Conservation (phyloP, 2,113 vertebrate genomes). For the Ceratotherium simum region DNA sequence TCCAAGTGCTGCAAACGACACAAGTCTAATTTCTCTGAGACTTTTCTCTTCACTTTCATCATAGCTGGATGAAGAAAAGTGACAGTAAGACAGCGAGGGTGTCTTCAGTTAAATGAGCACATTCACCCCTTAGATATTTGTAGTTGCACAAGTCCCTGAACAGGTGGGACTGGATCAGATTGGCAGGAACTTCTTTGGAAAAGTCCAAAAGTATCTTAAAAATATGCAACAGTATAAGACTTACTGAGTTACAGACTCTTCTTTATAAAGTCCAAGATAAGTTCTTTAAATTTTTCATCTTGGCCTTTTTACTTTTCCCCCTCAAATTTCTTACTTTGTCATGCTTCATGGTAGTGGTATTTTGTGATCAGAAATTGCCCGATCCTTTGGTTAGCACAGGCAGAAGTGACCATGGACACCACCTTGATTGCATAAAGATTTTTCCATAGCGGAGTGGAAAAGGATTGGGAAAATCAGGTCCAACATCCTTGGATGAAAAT, state of each 20-base stretch:
- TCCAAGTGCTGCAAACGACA: conserved; percentile 77
- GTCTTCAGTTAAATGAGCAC: neutral
- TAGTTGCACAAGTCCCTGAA: neutral
- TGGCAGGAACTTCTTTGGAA: neutral
- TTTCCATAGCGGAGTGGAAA: neutral
- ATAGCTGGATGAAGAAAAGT: neutral
- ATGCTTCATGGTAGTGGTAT: neutral
- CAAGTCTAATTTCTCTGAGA: conserved; percentile 74
- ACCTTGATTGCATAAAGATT: neutral
- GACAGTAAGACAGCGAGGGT: no score
- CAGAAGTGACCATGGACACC: neutral
- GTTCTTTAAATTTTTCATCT: neutral
- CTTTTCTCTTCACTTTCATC: conserved; percentile 60
- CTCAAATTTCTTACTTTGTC: neutral
- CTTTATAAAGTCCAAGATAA: neutral
- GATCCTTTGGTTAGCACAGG: neutral
- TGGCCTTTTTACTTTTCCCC: neutral
- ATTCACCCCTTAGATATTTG: no score
- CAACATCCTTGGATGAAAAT: neutral
- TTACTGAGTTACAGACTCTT: neutral
- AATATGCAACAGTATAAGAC: neutral
- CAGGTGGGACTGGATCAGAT: rapidly evolving
- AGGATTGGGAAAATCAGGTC: neutral
- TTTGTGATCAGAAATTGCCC: neutral
- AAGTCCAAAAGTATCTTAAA: neutral